A percentile compares a stretch with the other conserved stretches of the same genome.
Evolutionary conservation across 2,797 vertebrate genomes (phyloP).

Genomic region (Aplochiton taeniatus): DNA sequence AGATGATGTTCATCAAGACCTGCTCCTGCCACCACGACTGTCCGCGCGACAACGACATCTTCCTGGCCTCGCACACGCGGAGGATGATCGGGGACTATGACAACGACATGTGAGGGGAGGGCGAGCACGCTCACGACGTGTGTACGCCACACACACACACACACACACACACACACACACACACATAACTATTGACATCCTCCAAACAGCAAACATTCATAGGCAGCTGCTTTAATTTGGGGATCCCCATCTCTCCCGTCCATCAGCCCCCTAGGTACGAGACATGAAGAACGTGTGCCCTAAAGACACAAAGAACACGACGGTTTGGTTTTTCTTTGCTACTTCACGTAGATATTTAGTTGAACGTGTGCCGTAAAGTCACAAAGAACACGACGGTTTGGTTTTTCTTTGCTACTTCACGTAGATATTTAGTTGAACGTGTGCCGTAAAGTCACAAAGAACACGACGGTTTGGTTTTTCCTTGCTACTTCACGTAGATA

Average conservation of each 20-base stretch:
- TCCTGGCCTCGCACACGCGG: slow-evolving; percentile 64
- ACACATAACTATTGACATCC: background rate
- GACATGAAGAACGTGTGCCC: slow-evolving; percentile 29
- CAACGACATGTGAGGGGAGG: slow-evolving; percentile 46
- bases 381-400: no score
- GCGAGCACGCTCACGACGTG: slow-evolving; percentile 10
- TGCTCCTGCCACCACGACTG: slow-evolving; percentile 81
- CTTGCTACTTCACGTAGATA: slow-evolving; percentile 2
- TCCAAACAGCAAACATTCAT: background rate
- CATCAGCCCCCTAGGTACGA: slow-evolving; percentile 11
- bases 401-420: no score
- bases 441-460: background rate
- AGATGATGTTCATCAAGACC: slow-evolving; percentile 83
- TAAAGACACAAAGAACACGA: no score
- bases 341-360: no score
- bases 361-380: background rate
- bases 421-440: slow-evolving; percentile 7
- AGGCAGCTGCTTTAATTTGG: slow-evolving; percentile 33
- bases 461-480: slow-evolving; percentile 7
- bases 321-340: no score
- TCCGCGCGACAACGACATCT: slow-evolving; percentile 77
- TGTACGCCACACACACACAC: background rate
- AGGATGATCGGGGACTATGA: slow-evolving; percentile 74
- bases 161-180: slow-evolving; percentile 14
- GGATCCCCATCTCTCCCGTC: slow-evolving; percentile 1